Percentiles rank a stretch among this genome's conserved stretches.
Evolutionary conservation across 2,797 vertebrate genomes (phyloP).

Genomic region (Scleropages formosus): DNA sequence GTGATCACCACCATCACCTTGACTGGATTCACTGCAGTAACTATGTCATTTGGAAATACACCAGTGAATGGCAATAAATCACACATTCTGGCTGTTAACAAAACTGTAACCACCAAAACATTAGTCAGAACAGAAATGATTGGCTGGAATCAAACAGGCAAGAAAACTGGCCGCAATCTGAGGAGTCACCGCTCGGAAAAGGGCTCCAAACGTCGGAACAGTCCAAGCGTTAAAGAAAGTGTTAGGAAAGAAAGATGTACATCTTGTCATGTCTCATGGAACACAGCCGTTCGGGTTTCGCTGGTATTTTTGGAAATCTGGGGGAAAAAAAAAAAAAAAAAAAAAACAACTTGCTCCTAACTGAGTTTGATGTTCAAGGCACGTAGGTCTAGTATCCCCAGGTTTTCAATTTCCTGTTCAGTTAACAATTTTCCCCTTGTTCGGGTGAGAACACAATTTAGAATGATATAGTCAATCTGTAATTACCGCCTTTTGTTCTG

Average conservation of each 20-base stretch:
- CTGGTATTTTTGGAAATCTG: conserved; percentile 6
- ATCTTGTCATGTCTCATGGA: neutral
- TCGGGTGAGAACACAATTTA: conserved; percentile 46
- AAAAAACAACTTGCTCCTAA: neutral
- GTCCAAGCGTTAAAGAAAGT: neutral
- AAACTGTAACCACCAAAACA: neutral
- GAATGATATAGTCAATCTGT: conserved; percentile 66
- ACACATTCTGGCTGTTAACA: too few species aligned
- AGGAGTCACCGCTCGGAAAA: neutral
- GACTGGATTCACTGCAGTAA: too few species aligned
- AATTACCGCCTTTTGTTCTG: conserved; percentile 66
- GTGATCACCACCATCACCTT: too few species aligned
- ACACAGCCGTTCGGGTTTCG: neutral
- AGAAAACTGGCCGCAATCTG: neutral
- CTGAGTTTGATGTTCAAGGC: conserved; percentile 20
- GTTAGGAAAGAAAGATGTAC: neutral
- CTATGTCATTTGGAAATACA: too few species aligned
- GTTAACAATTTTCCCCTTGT: conserved; percentile 59
- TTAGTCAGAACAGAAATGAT: neutral
- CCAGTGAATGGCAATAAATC: too few species aligned
- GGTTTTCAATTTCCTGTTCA: conserved; percentile 43
- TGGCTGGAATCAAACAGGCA: neutral
- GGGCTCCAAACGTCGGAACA: neutral
- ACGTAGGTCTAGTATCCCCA: neutral
- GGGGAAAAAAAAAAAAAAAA: neutral